Evolutionary conservation across 2,113 vertebrate species (phyloP), one percentile per base, ranked within the genome.

Genomic region (Hipposideros armiger): DNA sequence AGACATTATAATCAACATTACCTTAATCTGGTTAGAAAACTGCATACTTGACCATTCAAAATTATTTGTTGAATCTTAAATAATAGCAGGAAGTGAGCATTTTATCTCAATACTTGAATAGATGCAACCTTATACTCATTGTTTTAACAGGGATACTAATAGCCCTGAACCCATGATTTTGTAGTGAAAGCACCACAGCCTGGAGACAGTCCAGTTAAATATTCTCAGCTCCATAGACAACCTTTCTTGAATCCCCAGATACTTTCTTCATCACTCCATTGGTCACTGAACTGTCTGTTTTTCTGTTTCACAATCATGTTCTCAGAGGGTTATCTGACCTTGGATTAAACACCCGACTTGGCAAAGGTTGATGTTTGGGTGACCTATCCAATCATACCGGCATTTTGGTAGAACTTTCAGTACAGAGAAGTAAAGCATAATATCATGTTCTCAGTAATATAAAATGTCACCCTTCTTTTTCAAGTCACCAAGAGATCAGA

Each of bases 381-480:
- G 2, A 69, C 28, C 5, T 42, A 62, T 95, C 74, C 87, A 60
- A 6, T 24, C 54, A 32, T 52, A 24, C 28, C 56, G 11, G 13
- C 16, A 15, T 91, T 72, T 87, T 45, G 76, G 88, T 14, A 28
- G 47, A 66, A 1, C 82, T 62, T 70, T 30, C 22, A 24, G 50
- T 8, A 3, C 67, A 8, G 80, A 86, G 9, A 85, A 81, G 24
- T 54, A 50, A 93, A 83, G 83, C 24, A 64, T 54, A 87, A 80
- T 95, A 42, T 58, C 62, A 81, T 73, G 28, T 93, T 90, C 74
- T 91, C 36, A 66, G 80, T 28, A 77, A 96, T 58, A 80, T 42
- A 20, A 67, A 91, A 47, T 50, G 91, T 89, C 77, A 94, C 50
- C 19, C 11, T 94, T 40, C 42, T 40, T 88, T 36, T 74, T 72